Evolutionary conservation across 1,140 invertebrate species (phyloP).

Genomic region (Globodera ellingtonae): DNA sequence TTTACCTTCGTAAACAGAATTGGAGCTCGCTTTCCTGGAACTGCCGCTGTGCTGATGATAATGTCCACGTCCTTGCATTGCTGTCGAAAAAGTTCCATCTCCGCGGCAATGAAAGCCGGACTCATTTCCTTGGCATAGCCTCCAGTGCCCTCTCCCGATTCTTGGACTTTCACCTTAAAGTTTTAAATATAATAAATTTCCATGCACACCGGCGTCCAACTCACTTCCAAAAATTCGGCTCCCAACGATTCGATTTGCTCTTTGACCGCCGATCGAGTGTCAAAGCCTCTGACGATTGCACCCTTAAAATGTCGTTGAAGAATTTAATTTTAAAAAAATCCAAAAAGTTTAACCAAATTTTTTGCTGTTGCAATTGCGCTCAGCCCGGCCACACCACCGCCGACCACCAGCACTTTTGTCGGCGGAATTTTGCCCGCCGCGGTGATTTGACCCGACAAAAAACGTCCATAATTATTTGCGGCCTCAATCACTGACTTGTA

Average conservation of each 20-base stretch:
- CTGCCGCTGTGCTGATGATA: conserved; percentile 83
- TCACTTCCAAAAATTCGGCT: conserved; percentile 78
- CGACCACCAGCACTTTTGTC: conserved; percentile 82
- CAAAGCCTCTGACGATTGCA: conserved; percentile 83
- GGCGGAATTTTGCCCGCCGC: conserved; percentile 66
- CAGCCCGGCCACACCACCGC: conserved; percentile 84
- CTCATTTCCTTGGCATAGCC: conserved; percentile 91
- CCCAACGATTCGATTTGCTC: conserved; percentile 88
- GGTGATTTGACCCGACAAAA: conserved; percentile 77
- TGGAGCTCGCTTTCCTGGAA: conserved; percentile 84
- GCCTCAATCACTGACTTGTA: conserved; percentile 87
- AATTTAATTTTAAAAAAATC: not conserved
- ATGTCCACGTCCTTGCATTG: conserved; percentile 79
- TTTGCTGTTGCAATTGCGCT: conserved; percentile 82
- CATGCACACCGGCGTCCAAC: conserved; percentile 1
- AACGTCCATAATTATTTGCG: conserved; percentile 83
- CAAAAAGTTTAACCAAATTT: conserved; percentile 76
- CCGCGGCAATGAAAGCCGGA: conserved; percentile 81
- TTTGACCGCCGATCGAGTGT: conserved; percentile 81
- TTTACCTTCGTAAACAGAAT: conserved; percentile 75
- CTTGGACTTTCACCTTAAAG: conserved; percentile 68
- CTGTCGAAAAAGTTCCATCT: conserved; percentile 81
- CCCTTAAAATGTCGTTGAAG: conserved; percentile 68
- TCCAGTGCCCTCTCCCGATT: conserved; percentile 80
- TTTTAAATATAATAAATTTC: conserved; percentile 26